Base-by-base conservation (phyloP, 1,140 invertebrate genomes). In the Drosophila suzukii region DNA sequence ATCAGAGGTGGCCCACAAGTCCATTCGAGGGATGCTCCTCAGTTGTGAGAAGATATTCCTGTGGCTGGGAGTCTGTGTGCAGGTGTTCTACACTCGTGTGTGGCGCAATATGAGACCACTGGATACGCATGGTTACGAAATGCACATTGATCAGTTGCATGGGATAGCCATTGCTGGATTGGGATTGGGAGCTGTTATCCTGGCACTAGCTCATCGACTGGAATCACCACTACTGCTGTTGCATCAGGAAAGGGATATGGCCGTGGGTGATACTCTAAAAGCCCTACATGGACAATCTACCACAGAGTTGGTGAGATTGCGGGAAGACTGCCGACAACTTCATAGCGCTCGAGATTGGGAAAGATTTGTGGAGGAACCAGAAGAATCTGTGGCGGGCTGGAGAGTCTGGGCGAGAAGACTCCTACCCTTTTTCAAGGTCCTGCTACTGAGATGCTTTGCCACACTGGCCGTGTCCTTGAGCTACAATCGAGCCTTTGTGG, bases 61-160 rank as follows among this genome's bases (percentile, higher is more conserved):
- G 10, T 91, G 90, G 90, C 62, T 91, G 27, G 90, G 90, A 11
- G 84, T 91, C 4, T 74, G 67, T 12, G 44, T 91, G 0, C 90
- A 91, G 58, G 54, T 91, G 6, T 78, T 84, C 24, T 91, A 81
- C 30, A 90, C 90, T 8, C 83, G 90, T 5, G 36, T 91, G 6
- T 91, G 90, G 90, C 83, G 77, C 49, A 38, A 75, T 3, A 32
- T 86, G 57, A 82, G 86, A 15, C 89, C 90, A 0, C 12, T 79
- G 32, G 79, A 88, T 15, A 15, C 61, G 6, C 67, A 77, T 0
- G 75, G 70, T 1, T 66, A 75, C 38, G 72, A 67, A 3, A 59
- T 80, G 65, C 90, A 91, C 36, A 81, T 90, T 12, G 81, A 91
- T 63, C 90, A 91, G 65, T 46, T 90, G 50, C 90, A 91, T 15